A percentile compares a stretch with the other conserved stretches of the same genome.
These are phyloP conservation scores for Larimichthys crocea DNA, from an alignment of 2,113 vertebrate genomes.

Conservation along the genomic window DNA sequence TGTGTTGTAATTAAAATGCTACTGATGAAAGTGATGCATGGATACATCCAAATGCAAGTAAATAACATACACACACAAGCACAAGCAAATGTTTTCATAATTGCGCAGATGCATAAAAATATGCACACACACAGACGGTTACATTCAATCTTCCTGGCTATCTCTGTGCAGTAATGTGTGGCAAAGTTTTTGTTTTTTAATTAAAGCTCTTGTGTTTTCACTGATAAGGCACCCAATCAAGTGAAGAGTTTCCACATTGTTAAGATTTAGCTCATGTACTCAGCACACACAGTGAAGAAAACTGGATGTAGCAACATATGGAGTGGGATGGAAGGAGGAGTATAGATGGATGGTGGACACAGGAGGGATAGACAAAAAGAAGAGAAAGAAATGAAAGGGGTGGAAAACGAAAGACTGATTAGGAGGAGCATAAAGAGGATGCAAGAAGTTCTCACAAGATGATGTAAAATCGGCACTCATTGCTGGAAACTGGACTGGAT, in stretches of 20 bases:
- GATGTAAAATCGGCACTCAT: neutral
- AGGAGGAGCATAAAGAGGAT: neutral
- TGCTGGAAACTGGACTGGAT: neutral
- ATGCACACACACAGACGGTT: slow-evolving; percentile 17
- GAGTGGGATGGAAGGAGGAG: slow-evolving; percentile 16
- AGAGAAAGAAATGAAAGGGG: neutral
- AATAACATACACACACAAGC: neutral
- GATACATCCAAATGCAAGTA: slow-evolving; percentile 4
- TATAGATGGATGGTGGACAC: slow-evolving; percentile 8
- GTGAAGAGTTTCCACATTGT: slow-evolving; percentile 59
- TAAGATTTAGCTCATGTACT: slow-evolving; percentile 53
- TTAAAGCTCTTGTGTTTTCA: slow-evolving; percentile 74
- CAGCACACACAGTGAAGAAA: slow-evolving; percentile 27
- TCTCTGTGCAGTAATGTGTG: slow-evolving; percentile 66
- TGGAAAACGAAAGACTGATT: neutral
- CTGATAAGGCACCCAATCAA: slow-evolving; percentile 72
- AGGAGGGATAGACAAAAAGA: slow-evolving; percentile 7
- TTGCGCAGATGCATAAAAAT: slow-evolving; percentile 6
- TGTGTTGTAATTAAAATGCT: slow-evolving; percentile 57
- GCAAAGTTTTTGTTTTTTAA: slow-evolving; percentile 70
- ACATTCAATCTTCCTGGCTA: slow-evolving; percentile 44
- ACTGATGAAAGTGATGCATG: slow-evolving; percentile 37
- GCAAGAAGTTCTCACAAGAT: neutral
- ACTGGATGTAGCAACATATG: slow-evolving; percentile 47
- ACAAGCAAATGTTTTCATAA: slow-evolving; percentile 6